Conservation (phyloP, 2,797 vertebrate genomes). For the Chaetodon trifasciatus region DNA sequence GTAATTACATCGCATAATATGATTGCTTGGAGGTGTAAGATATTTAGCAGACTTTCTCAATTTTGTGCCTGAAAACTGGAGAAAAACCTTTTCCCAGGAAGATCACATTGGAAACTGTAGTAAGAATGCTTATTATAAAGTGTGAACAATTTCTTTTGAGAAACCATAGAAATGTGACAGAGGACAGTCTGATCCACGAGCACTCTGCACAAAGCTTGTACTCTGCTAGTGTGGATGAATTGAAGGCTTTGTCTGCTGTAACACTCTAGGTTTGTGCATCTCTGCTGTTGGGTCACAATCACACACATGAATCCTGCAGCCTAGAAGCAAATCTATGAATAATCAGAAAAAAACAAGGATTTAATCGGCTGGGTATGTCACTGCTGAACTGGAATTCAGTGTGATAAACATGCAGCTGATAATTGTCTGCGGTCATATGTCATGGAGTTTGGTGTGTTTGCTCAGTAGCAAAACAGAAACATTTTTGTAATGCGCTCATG, state of each 20-base stretch:
- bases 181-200: slow-evolving; percentile 34
- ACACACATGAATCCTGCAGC: slow-evolving; percentile 16
- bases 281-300: slow-evolving; percentile 47
- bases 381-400: background rate
- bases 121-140: background rate
- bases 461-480: background rate
- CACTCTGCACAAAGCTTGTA: slow-evolving; percentile 60
- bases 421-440: background rate
- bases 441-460: background rate
- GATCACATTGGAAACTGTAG: background rate
- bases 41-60: background rate
- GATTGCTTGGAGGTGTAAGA: background rate
- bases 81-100: background rate
- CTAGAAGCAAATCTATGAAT: slow-evolving; percentile 27
- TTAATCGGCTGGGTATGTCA: background rate
- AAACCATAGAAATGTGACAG: slow-evolving; percentile 12
- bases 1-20: background rate
- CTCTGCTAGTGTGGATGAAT: slow-evolving; percentile 68
- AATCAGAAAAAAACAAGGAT: background rate
- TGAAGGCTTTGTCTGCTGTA: slow-evolving; percentile 72
- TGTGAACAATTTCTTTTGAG: background rate
- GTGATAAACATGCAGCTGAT: background rate
- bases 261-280: slow-evolving; percentile 57
- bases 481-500: background rate
- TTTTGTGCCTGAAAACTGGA: background rate